Evolutionary conservation across 1,140 invertebrate species (phyloP).

Genomic region (Lucilia sericata): DNA sequence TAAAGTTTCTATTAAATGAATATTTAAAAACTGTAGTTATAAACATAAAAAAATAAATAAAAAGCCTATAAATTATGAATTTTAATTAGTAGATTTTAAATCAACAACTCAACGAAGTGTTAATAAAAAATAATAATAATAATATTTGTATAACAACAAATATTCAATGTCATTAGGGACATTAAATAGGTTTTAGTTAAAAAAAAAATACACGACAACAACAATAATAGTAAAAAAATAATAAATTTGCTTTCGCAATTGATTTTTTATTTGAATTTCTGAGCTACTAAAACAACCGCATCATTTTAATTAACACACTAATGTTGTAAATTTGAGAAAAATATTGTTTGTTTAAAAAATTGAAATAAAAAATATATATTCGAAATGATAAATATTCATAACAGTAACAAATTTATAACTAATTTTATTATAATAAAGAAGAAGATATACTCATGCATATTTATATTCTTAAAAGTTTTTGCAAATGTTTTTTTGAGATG

Average conservation of each 20-base stretch:
- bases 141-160: not conserved
- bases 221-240: constrained; percentile 3
- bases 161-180: constrained; percentile 15
- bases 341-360: not conserved
- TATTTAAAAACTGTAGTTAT: not conserved
- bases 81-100: not conserved
- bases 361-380: too few species aligned
- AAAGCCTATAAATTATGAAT: not conserved
- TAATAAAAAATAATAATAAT: constrained; percentile 8
- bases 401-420: too few species aligned
- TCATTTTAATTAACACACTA: constrained; percentile 11
- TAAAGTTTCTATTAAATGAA: not conserved
- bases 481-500: too few species aligned
- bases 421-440: too few species aligned
- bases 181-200: constrained; percentile 9
- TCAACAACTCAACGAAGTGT: not conserved
- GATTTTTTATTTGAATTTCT: constrained; percentile 7
- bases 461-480: too few species aligned
- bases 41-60: not conserved
- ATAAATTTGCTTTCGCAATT: constrained; percentile 16
- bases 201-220: constrained; percentile 1
- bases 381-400: too few species aligned
- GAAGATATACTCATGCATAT: too few species aligned
- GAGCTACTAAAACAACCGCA: constrained; percentile 1
- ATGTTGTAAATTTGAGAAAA: constrained; percentile 12